Evolutionary conservation across 2,797 vertebrate genomes (phyloP).

Genomic region (Amblyopsis hoosieri): DNA sequence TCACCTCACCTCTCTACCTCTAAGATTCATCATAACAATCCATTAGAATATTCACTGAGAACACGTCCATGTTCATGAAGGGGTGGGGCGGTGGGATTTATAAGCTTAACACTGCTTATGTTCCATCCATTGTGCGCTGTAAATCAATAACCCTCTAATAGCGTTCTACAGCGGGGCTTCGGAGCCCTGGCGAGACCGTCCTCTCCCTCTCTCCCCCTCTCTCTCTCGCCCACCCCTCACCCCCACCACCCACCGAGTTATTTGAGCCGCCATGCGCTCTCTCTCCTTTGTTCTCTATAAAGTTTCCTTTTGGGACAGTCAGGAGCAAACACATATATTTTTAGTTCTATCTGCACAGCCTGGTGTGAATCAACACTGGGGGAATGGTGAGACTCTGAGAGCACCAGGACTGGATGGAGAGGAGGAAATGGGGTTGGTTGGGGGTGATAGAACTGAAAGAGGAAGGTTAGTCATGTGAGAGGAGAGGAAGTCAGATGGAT

Average conservation of each 20-base stretch:
- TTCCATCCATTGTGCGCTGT: slow-evolving; percentile 73
- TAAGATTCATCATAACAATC: slow-evolving; percentile 63
- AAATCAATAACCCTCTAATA: slow-evolving; percentile 81
- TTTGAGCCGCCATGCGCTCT: slow-evolving; percentile 65
- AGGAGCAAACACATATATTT: slow-evolving; percentile 79
- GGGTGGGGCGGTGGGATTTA: slow-evolving; percentile 68
- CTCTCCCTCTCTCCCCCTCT: slow-evolving; percentile 35
- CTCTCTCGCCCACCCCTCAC: background rate
- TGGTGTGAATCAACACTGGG: slow-evolving; percentile 75
- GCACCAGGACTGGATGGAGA: slow-evolving; percentile 32
- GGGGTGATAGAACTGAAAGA: slow-evolving; percentile 6
- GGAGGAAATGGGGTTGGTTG: slow-evolving; percentile 15
- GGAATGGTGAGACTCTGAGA: slow-evolving; percentile 61
- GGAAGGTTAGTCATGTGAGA: slow-evolving; percentile 33
- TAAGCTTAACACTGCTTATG: slow-evolving; percentile 78
- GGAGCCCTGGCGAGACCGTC: slow-evolving; percentile 58
- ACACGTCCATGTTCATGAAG: slow-evolving; percentile 76
- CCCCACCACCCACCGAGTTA: slow-evolving; percentile 5
- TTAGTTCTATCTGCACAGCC: slow-evolving; percentile 72
- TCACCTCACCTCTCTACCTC: slow-evolving; percentile 12
- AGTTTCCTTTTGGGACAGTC: slow-evolving; percentile 71
- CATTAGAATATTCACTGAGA: slow-evolving; percentile 76
- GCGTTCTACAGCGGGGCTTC: slow-evolving; percentile 66
- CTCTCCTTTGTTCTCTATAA: slow-evolving; percentile 71
- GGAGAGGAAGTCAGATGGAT: slow-evolving; percentile 29